These are phyloP conservation scores for Leucopsar rothschildi DNA, from an alignment of 2,113 vertebrate species.

Conservation along the genomic window DNA sequence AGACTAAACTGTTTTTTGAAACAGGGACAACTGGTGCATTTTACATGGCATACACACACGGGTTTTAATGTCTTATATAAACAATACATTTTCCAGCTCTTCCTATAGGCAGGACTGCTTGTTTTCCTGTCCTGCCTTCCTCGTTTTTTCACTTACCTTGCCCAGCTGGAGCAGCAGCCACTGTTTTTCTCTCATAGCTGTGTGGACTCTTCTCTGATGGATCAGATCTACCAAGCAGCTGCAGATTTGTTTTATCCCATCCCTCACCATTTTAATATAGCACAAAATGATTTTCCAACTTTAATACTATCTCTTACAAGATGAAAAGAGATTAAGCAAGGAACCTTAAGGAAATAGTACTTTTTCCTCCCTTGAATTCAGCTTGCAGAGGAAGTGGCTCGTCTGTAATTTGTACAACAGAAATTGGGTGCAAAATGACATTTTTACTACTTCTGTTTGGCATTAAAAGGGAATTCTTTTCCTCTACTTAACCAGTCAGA, in stretches of 20 bases:
- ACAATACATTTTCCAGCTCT: not conserved
- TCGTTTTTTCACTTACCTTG: not conserved
- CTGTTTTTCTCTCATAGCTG: not conserved
- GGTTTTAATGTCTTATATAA: not conserved
- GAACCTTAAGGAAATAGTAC: not conserved
- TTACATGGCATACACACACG: not conserved
- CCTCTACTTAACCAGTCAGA: not conserved
- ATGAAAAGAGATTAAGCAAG: not conserved
- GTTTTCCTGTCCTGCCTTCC: not conserved
- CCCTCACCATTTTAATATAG: not conserved
- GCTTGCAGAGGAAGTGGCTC: not conserved
- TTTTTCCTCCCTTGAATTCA: not conserved
- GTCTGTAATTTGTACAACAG: not conserved
- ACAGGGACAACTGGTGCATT: not conserved
- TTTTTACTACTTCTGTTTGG: not conserved
- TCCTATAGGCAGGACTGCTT: not conserved
- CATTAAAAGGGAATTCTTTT: not conserved
- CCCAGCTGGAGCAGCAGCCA: not conserved
- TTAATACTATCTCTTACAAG: not conserved
- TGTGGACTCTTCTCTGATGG: not conserved
- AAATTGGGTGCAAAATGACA: not conserved
- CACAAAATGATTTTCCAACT: not conserved
- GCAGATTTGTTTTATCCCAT: not conserved
- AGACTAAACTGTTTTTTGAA: not conserved
- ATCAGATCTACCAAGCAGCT: not conserved